Percentiles rank a stretch among this genome's conserved stretches.
phyloP scores from a whole-genome alignment of 2,113 vertebrate species.

The Zootoca vivipara region DNA sequence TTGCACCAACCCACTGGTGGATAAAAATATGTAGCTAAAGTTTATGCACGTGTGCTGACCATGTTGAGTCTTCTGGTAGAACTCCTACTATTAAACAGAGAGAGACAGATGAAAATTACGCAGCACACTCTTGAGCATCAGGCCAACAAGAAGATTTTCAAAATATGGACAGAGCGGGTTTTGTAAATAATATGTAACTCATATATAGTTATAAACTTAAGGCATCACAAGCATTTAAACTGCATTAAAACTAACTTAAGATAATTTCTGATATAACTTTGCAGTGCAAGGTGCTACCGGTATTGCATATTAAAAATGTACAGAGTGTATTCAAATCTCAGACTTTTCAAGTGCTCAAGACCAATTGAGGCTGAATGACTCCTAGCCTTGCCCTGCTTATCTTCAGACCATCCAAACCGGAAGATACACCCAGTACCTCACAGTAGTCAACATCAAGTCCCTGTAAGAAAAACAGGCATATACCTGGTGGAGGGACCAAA shows the following conservation, averaged over 20 bases:
- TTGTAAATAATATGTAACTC: neutral
- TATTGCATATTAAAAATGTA: slow-evolving; percentile 24
- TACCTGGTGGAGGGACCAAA: neutral
- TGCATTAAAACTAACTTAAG: neutral
- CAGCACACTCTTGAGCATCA: neutral
- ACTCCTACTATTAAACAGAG: neutral
- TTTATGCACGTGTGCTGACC: neutral
- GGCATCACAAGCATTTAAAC: neutral
- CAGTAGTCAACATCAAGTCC: neutral
- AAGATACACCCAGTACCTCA: neutral
- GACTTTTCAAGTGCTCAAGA: neutral
- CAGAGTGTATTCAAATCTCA: slow-evolving; percentile 6
- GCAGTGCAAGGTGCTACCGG: neutral
- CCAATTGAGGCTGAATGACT: neutral
- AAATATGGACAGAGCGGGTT: neutral
- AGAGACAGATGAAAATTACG: neutral
- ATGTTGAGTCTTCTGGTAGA: neutral
- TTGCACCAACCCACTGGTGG: neutral
- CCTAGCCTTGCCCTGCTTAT: neutral
- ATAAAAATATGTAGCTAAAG: neutral
- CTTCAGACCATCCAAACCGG: neutral
- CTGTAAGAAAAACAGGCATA: neutral
- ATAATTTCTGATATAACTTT: neutral
- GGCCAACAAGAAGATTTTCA: neutral
- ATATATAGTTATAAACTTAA: slow-evolving; percentile 6